Evolutionary conservation across 2,113 vertebrate species (phyloP).

Genomic region (Gobio gobio): DNA sequence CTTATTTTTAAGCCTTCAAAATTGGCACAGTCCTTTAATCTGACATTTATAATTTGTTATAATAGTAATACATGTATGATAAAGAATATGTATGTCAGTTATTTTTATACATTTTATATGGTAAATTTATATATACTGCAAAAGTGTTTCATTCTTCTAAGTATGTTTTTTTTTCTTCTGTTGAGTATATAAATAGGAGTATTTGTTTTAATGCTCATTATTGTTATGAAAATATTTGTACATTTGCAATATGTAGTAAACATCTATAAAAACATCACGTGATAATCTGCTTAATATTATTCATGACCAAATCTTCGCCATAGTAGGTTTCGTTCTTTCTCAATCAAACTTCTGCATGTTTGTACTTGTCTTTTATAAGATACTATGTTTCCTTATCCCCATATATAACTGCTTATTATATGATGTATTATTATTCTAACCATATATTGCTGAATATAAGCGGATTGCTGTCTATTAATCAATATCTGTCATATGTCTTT

Average conservation of each 20-base stretch:
- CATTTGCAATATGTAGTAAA: not conserved
- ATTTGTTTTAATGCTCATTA: not conserved
- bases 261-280: not conserved
- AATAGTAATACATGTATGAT: not conserved
- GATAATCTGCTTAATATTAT: conserved; percentile 16
- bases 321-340: not conserved
- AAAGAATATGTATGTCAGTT: too few relatives aligned
- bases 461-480: not conserved
- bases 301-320: conserved; percentile 5
- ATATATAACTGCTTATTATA: not conserved
- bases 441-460: not conserved
- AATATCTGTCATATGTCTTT: not conserved
- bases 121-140: not conserved
- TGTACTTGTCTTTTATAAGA: not conserved
- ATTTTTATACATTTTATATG: not conserved
- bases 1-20: not conserved
- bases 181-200: not conserved
- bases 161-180: not conserved
- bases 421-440: not conserved
- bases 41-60: not conserved
- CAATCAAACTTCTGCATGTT: not conserved
- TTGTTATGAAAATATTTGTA: not conserved
- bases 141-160: not conserved
- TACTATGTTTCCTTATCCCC: not conserved
- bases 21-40: not conserved